Conservation (phyloP, 1,140 invertebrate genomes). For the Planococcus citri region DNA sequence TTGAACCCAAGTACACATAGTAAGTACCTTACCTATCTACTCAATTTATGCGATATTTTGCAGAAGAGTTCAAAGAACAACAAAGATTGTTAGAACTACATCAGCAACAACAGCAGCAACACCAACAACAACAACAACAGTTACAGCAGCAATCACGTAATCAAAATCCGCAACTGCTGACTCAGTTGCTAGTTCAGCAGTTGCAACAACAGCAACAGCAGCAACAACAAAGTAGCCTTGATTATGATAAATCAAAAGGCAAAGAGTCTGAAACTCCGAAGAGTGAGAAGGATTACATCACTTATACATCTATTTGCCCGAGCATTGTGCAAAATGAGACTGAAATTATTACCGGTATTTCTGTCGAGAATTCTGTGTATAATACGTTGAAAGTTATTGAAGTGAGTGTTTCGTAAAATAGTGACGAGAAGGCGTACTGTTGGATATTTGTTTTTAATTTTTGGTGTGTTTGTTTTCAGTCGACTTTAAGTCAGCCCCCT, state of each 20-base stretch:
- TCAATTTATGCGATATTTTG: background rate
- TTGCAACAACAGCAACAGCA: constrained; percentile 32
- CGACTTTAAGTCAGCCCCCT: constrained; percentile 22
- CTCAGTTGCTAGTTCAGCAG: background rate
- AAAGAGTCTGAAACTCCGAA: constrained; percentile 10
- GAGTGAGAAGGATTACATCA: constrained; percentile 40
- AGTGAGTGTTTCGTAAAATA: constrained; percentile 29
- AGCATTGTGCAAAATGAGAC: constrained; percentile 31
- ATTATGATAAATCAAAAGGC: background rate
- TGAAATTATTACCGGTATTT: constrained; percentile 34
- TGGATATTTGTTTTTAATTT: background rate
- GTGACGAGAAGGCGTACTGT: background rate
- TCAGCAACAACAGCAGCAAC: background rate
- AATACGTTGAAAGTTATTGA: constrained; percentile 38
- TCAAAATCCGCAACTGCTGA: background rate
- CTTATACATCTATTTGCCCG: constrained; percentile 38
- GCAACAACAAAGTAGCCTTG: constrained; percentile 30
- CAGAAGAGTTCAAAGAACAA: constrained; percentile 13
- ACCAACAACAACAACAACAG: background rate
- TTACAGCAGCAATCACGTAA: background rate
- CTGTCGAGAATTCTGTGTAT: constrained; percentile 39
- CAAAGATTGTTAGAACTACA: background rate
- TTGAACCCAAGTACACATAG: no score
- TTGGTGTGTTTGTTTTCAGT: constrained; percentile 18
- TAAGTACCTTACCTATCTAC: no score